Evolutionary conservation across 2,113 vertebrate species (phyloP), one percentile per base, ranked within the genome.

Genomic region (Tinamus guttatus): DNA sequence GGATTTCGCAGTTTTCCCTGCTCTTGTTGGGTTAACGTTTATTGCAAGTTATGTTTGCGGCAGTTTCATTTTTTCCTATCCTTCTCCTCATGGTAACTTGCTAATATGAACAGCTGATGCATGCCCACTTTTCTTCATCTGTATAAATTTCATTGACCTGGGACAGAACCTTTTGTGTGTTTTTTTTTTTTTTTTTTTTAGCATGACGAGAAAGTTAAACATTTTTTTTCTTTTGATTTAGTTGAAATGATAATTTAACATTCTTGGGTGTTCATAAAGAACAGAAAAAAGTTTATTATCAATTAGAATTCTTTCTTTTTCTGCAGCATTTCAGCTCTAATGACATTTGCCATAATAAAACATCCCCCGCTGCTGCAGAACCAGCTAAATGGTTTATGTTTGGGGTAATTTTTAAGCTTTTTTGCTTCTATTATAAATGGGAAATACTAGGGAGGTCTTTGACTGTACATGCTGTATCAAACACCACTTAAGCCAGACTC

Each of bases 401-500:
- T 95, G 63, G 83, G 76, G 67, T 40, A 95, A 65, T 92, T 43
- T 43, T 43, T 16, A 43, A 43, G 14, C 68, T 95, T 93, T 85
- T 90, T 85, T 49, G 56, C 43, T 85, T 91, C 77, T 94, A 58
- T 98, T 97, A 98, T 98, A 98, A 98, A 97, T 89, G 98, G 98
- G 97, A 97, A 97, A 97, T 98, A 98, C 98, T 98, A 98, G 84
- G 28, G 90, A 97, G 96, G 97, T 98, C 98, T 98, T 98, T 98
- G 97, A 94, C 82, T 94, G 97, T 98, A 96, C 93, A 96, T 97
- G 96, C 94, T 97, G 40, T 96, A 97, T 96, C 98, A 98, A 98
- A 98, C 97, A 97, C 97, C 98, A 99, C 98, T 99, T 98, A 98
- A 99, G 98, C 96, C 95, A 97, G 97, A 94, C 97, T 98, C 97